Percentiles rank a stretch among this genome's conserved stretches.
Conservation (phyloP, 2,797 vertebrate genomes). For the Syndactyla subalaris region DNA sequence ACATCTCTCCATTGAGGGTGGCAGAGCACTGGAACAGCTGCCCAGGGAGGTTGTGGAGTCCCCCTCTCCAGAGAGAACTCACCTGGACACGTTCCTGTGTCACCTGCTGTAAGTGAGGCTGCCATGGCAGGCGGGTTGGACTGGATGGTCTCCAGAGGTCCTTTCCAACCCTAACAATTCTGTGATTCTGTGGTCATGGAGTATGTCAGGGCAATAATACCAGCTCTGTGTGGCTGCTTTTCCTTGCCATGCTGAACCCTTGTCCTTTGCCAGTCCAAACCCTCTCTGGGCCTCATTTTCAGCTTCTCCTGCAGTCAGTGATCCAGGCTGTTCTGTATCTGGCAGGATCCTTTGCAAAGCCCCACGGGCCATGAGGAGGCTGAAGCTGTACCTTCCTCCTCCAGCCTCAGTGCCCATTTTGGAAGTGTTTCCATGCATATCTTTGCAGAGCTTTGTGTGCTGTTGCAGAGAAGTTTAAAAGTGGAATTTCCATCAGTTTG, state of each 20-base stretch:
- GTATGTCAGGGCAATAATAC: not conserved
- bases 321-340: not conserved
- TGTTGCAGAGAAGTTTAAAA: not conserved
- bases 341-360: not conserved
- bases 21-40: not conserved
- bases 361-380: fast-evolving
- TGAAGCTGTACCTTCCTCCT: not conserved
- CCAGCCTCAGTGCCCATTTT: not conserved
- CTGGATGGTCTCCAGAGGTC: not conserved
- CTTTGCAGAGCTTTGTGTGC: not conserved
- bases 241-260: not conserved
- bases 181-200: not conserved
- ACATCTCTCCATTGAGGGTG: fast-evolving
- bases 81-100: not conserved
- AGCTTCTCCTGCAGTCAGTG: not conserved
- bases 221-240: not conserved
- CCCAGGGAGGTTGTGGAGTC: not conserved
- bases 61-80: not conserved
- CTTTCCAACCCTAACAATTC: fast-evolving
- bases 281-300: not conserved
- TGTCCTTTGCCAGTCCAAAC: not conserved
- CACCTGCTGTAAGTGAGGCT: not conserved
- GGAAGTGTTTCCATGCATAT: not conserved
- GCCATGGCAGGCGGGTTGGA: not conserved
- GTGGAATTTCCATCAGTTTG: not conserved